Base-by-base conservation (phyloP, 2,888 invertebrate species). In the Blastobasis adustella region DNA sequence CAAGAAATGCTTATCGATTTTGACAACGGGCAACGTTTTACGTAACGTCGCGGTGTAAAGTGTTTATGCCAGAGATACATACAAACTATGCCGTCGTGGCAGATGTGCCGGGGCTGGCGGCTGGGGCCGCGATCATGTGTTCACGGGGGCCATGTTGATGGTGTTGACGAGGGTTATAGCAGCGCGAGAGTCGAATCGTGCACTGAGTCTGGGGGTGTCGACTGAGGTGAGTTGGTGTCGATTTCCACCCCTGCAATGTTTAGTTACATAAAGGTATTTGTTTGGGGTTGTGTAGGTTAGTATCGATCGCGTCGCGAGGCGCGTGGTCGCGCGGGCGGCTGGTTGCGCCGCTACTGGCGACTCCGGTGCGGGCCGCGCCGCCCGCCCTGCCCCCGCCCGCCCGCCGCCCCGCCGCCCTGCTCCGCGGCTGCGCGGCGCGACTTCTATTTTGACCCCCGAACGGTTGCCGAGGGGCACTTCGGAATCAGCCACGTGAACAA, bases 301-400 rank as follows among this genome's bases (percentile, higher is more conserved):
- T 83, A 85, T 84, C 67, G 83, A 84, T 81, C 79, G 77, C 73
- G 75, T 45, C 58, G 62, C 72, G 71, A 71, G 49, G 56, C 57
- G 67, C 72, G 77, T 73, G 73, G 67, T 76, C 77, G 79, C 80
- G 82, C 88, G 76, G 71, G 81, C 84, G 84, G 86, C 83, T 70
- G 78, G 77, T 66, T 79, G 67, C 74, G 87, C 86, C 87, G 85
- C 88, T 82, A 89, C 89, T 83, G 77, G 64, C 64, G 59, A 23
- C 23, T 23, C 67, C 69, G 71, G 62, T 66, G 62, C 59, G 54
- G 55, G 58, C 59, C 52, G 68, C 66, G 57, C 59, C 52, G 67
- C 66, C 66, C 63, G 60, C 59, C 59, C 45, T 41, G 50, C 58
- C 59, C 54, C 56, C 61, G 56, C 55, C 59, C 59, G 61, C 58